Evolutionary conservation across 2,888 invertebrate species (phyloP), one percentile per base, ranked within the genome.

Genomic region (Lepidochrysops patricia): DNA sequence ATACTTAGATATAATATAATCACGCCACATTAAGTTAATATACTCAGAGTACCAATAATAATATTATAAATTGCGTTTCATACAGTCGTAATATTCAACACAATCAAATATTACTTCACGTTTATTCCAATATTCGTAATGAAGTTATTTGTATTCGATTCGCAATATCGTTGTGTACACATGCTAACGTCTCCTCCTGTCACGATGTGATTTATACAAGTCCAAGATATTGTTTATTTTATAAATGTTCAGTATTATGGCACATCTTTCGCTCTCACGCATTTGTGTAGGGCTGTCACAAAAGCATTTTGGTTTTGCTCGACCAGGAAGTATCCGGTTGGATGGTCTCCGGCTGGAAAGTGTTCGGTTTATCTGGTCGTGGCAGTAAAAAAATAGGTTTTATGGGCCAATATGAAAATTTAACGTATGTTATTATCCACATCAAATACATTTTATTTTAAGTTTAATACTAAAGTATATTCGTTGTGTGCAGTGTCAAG

Each of bases 141-240:
- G 52, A 52, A 52, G 52, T 27, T 15, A 52, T 52, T 52, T 26
- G 26, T 52, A 52, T 52, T 52, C 52, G 52, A 52, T 26, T 13
- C 7, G 13, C 27, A 23, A 43, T 43, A 23, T 19, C 26, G 61
- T 63, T 66, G 49, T 64, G 57, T 48, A 13, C 15, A 32, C 15
- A 54, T 19, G 32, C 29, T 54, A 6, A 52, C 54, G 19, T 29
- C 13, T 29, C 75, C 71, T 68, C 76, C 77, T 76, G 78, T 81
- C 80, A 79, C 76, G 71, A 74, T 71, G 70, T 70, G 73, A 63
- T 69, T 77, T 82, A 88, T 88, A 86, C 87, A 86, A 81, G 70
- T 73, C 75, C 68, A 72, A 68, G 80, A 87, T 87, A 85, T 83
- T 87, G 85, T 87, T 87, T 84, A 84, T 84, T 85, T 79, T 73